Evolutionary conservation across 1,140 invertebrate species (phyloP).

Genomic region (Sipha flava): DNA sequence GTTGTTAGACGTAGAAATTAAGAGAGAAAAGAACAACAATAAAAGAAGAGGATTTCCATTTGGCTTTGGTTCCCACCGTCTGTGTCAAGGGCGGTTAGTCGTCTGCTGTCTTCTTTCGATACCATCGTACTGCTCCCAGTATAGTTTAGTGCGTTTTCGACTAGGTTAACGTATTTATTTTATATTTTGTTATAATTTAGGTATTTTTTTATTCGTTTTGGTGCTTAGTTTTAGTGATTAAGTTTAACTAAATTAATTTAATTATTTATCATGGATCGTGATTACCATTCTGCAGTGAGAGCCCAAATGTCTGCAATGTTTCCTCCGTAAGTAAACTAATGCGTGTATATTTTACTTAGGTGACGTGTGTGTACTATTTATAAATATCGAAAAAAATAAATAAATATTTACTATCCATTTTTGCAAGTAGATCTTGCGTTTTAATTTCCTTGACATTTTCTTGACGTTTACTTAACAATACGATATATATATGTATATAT

Average conservation of each 20-base stretch:
- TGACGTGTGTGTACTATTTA: too few relatives aligned
- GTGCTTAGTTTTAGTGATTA: neutral
- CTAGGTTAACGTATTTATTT: neutral
- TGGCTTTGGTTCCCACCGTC: constrained; percentile 32
- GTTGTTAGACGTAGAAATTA: neutral
- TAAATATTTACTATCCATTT: too few relatives aligned
- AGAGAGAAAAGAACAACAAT: constrained; percentile 24
- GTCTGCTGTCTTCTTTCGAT: constrained; percentile 25
- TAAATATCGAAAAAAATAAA: too few relatives aligned
- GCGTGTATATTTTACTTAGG: too few relatives aligned
- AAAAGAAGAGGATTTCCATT: constrained; percentile 27
- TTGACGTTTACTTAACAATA: neutral
- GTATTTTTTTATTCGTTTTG: neutral
- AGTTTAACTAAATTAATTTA: neutral
- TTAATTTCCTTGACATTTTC: neutral
- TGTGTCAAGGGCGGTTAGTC: constrained; percentile 31
- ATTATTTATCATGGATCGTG: neutral
- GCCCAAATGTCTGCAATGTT: constrained; percentile 11
- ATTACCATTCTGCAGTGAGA: neutral
- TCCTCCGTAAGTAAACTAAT: constrained; percentile 7
- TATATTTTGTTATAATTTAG: neutral
- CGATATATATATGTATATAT: neutral
- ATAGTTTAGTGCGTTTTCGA: constrained; percentile 17
- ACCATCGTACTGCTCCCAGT: neutral
- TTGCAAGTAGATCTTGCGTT: neutral